Conservation (phyloP, 2,888 invertebrate species). For the Hyposoter dolosus region DNA sequence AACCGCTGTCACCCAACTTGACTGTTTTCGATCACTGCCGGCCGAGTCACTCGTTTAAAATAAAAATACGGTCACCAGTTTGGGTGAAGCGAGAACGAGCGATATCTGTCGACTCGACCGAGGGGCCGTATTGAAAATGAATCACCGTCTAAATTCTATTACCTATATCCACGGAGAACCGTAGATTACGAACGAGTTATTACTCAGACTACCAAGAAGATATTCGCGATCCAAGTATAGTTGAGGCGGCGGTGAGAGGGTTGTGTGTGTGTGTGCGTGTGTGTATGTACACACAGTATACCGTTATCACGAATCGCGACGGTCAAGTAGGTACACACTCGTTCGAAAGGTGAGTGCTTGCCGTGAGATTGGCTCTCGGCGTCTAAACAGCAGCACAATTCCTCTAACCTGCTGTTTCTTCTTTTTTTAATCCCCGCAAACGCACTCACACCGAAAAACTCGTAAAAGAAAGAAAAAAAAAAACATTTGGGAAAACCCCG, state of each 20-base stretch:
- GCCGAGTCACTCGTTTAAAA: not conserved
- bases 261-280: not conserved
- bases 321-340: not conserved
- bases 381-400: not conserved
- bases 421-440: not conserved
- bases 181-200: constrained; percentile 10
- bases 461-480: not conserved
- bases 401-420: not conserved
- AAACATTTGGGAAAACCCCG: not conserved
- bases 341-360: not conserved
- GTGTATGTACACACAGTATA: not conserved
- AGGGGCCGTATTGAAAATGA: not conserved
- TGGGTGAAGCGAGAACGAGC: no score
- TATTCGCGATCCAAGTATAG: not conserved
- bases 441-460: not conserved
- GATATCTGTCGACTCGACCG: not conserved
- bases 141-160: not conserved
- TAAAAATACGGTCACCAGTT: not conserved
- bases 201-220: constrained; percentile 12
- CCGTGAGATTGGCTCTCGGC: not conserved
- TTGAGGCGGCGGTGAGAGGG: not conserved
- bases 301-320: constrained; percentile 4
- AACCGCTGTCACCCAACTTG: not conserved
- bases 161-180: not conserved
- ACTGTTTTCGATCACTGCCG: not conserved